Evolutionary conservation across 2,113 vertebrate genomes (phyloP).

Genomic region (Panthera uncia): DNA sequence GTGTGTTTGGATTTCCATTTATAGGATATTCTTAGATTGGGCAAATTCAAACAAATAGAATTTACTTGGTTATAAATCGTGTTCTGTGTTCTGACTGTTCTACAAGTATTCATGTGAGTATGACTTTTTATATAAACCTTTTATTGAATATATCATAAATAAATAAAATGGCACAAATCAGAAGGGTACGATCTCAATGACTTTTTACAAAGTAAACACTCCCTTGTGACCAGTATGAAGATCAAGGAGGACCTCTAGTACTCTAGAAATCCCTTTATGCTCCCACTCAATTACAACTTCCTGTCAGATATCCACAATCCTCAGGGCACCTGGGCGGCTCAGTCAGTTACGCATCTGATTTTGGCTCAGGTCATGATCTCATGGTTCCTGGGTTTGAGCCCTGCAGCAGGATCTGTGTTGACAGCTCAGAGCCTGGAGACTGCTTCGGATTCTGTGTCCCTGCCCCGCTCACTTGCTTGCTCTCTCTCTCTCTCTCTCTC

Average conservation of each 20-base stretch:
- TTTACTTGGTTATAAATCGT: slow-evolving; percentile 24
- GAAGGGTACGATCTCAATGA: not conserved
- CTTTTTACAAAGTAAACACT: slow-evolving; percentile 7
- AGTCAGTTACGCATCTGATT: no score
- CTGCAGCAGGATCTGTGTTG: no score
- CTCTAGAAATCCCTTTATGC: not conserved
- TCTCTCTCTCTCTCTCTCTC: no score
- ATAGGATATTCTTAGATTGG: not conserved
- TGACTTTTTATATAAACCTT: slow-evolving; percentile 16
- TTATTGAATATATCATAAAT: not conserved
- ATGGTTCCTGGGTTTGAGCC: no score
- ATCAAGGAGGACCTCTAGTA: not conserved
- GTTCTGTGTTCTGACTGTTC: slow-evolving; percentile 8
- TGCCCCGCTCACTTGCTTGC: no score
- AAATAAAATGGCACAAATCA: not conserved
- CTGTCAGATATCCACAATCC: not conserved
- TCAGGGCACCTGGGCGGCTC: no score
- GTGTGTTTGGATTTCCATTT: slow-evolving; percentile 39
- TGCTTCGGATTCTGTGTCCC: no score
- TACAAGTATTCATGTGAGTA: not conserved
- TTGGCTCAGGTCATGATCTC: no score
- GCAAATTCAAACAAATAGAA: slow-evolving; percentile 43
- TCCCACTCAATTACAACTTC: not conserved
- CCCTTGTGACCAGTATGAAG: not conserved
- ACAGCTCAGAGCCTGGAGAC: no score